Evolutionary conservation across 2,888 invertebrate species (phyloP), one percentile per base, ranked within the genome.

Genomic region (Caenorhabditis wallacei): DNA sequence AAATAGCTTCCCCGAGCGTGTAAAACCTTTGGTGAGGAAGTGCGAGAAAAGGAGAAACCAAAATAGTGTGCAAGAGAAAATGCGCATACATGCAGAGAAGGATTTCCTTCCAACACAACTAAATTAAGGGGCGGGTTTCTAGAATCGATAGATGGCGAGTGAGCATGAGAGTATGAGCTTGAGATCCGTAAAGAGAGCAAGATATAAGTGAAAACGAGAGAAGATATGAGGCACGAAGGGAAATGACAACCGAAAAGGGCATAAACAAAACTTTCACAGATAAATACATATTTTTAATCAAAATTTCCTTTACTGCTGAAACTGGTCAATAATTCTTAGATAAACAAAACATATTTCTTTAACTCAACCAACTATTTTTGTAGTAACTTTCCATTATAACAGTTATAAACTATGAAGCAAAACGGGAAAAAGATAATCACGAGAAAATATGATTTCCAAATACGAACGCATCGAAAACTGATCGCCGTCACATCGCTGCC

Each of bases 41-140:
- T 30, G 46, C 2, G 11, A 11, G 16, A 43, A 26, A 30, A 70
- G 13, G 13, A 16, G 43, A 70, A 54, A 10, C 10, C 11, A 40
- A 40, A 13, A 56, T 24, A 69, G 56, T 43, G 56, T 46, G 30
- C 22, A 40, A 57, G 48, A 57, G 64, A 72, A 61, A 63, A 53
- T 26, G 61, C 30, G 48, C 43, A 43, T 22, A 24, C 8, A 20
- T 46, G 37, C 35, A 48, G 37, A 51, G 48, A 18, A 51, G 59
- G 56, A 37, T 51, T 69, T 37, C 53, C 68, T 59, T 57, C 64
- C 66, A 68, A 76, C 68, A 59, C 76, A 69, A 61, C 68, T 61
- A 76, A 76, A 76, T 76, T 76, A 76, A 76, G 61, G 48, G 69
- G 76, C 76, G 76, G 40, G 76, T 26, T 40, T 69, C n/a, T 43